These are phyloP conservation scores for Microchrysa polita DNA, from an alignment of 2,888 invertebrate genomes.

Conservation along the genomic window DNA sequence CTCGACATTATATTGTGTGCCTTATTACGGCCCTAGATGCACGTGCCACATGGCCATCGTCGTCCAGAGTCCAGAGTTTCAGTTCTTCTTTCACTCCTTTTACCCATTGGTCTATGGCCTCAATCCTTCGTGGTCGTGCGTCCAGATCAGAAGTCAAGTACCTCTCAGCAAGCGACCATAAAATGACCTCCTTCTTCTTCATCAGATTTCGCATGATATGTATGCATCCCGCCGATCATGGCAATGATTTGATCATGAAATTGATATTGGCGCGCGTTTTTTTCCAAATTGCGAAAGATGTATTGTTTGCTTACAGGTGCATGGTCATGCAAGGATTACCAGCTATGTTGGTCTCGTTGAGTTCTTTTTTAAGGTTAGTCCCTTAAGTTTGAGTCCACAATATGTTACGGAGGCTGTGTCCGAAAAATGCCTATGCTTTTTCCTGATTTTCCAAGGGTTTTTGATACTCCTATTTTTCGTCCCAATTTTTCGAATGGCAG, in stretches of 20 bases:
- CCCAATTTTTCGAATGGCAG: too few species aligned
- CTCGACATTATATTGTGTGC: conserved; percentile 15
- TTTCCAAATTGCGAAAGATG: neutral
- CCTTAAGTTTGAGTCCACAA: too few species aligned
- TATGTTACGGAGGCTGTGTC: too few species aligned
- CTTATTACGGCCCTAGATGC: conserved; percentile 25
- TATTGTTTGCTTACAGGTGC: conserved; percentile 1
- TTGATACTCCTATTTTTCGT: too few species aligned
- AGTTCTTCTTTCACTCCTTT: too few species aligned
- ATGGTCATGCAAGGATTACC: conserved; percentile 5
- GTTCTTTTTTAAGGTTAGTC: too few species aligned
- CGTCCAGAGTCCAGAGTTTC: neutral
- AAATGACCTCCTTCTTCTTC: conserved; percentile 19
- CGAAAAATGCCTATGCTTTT: too few species aligned
- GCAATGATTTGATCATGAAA: neutral
- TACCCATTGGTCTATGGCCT: neutral
- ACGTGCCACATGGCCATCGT: conserved; percentile 3
- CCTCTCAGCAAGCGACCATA: conserved; percentile 29
- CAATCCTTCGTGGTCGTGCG: conserved; percentile 24
- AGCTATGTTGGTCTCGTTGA: too few species aligned
- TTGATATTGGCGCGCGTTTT: neutral
- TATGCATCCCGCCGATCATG: conserved; percentile 22
- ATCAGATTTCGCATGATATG: neutral
- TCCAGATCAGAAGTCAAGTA: conserved; percentile 41
- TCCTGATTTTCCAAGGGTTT: too few species aligned